Percentiles rank a stretch among this genome's conserved stretches.
Conservation (phyloP, 2,888 invertebrate species). For the Nomada flava region DNA sequence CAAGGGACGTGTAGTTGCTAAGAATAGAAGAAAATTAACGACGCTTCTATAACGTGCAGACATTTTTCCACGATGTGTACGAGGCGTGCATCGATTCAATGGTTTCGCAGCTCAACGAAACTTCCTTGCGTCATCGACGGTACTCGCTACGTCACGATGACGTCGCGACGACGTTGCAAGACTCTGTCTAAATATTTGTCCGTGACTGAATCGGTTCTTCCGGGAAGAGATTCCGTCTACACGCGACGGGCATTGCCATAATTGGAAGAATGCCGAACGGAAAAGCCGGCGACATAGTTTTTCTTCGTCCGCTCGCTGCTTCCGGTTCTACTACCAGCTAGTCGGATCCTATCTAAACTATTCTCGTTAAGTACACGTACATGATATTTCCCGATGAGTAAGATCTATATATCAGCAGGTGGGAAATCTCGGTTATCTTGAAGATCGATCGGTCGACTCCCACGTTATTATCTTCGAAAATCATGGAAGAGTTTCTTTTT, state of each 20-base stretch:
- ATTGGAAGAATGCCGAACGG: conserved; percentile 64
- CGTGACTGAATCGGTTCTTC: conserved; percentile 61
- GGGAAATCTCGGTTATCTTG: background rate
- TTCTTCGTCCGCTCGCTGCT: conserved; percentile 38
- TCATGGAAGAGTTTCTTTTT: background rate
- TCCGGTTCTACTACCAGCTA: conserved; percentile 27
- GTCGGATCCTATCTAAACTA: background rate
- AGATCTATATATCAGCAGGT: background rate
- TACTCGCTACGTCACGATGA: conserved; percentile 70
- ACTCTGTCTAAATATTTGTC: conserved; percentile 72
- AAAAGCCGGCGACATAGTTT: conserved; percentile 59
- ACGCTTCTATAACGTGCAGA: conserved; percentile 10
- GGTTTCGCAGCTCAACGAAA: conserved; percentile 34
- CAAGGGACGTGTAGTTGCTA: conserved; percentile 37
- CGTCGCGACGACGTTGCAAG: conserved; percentile 68
- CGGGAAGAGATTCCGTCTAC: conserved; percentile 53
- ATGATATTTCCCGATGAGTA: conserved; percentile 38
- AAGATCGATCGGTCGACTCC: background rate
- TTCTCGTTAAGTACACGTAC: conserved; percentile 35
- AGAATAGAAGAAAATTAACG: conserved; percentile 67
- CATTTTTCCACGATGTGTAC: conserved; percentile 22
- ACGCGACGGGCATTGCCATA: conserved; percentile 52
- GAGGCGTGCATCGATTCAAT: conserved; percentile 26
- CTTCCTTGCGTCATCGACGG: conserved; percentile 70
- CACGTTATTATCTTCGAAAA: background rate